Evolutionary conservation across 2,797 vertebrate genomes (phyloP).

Genomic region (Molossus alvarezi): DNA sequence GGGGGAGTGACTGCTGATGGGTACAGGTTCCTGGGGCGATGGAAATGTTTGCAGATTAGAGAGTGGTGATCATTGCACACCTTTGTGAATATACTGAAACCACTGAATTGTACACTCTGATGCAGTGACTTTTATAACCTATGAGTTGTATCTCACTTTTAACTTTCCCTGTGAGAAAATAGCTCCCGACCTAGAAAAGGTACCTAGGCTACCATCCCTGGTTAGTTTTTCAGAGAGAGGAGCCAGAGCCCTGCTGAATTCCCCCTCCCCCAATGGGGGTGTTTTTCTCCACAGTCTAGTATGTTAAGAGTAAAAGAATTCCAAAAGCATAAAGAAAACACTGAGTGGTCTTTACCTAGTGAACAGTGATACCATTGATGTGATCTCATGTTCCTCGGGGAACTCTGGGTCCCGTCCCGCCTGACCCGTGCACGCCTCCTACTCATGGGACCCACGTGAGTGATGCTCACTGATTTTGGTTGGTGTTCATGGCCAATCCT

Average conservation of each 20-base stretch:
- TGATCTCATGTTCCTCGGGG: accelerated
- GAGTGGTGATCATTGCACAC: no score
- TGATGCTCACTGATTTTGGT: not conserved
- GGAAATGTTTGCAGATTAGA: not conserved
- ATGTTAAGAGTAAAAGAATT: not conserved
- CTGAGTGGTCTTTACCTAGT: not conserved
- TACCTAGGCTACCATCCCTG: not conserved
- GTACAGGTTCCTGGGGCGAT: accelerated
- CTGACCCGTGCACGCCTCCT: accelerated
- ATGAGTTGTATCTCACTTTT: no score
- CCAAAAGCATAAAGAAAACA: not conserved
- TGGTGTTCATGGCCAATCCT: not conserved
- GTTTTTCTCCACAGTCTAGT: not conserved
- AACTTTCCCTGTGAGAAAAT: not conserved
- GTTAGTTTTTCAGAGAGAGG: not conserved
- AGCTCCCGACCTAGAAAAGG: not conserved
- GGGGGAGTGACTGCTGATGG: no score
- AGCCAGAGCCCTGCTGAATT: not conserved
- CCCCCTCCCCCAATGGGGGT: no score
- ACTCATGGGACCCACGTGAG: accelerated
- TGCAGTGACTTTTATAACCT: not conserved
- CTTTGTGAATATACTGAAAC: not conserved
- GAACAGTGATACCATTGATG: not conserved
- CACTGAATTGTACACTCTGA: not conserved
- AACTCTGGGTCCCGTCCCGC: not conserved